phyloP scores from a whole-genome alignment of 2,113 vertebrate genomes.

The Elephantulus edwardii region DNA sequence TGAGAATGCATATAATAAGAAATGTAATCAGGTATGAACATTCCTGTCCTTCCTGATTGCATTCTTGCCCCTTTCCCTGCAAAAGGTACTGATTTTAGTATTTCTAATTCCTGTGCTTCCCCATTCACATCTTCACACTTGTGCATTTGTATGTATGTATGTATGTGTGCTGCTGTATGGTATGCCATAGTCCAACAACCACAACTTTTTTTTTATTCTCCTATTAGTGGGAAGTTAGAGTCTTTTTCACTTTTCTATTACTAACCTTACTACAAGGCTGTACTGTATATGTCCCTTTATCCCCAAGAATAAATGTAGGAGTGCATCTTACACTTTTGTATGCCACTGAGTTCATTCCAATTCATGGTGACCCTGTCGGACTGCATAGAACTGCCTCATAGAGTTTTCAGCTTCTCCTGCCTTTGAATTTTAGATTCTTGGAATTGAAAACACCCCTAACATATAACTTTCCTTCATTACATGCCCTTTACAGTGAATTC shows the following conservation, averaged over 20 bases:
- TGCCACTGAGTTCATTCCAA: neutral
- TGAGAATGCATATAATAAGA: neutral
- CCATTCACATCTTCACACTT: neutral
- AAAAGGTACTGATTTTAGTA: neutral
- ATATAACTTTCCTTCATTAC: neutral
- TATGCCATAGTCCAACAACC: neutral
- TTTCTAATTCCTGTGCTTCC: neutral
- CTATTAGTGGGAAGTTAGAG: neutral
- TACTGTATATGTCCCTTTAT: neutral
- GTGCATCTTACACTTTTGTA: neutral
- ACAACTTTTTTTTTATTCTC: neutral
- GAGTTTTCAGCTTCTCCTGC: neutral
- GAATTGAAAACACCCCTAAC: neutral
- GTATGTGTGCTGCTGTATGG: neutral
- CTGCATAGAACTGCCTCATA: neutral
- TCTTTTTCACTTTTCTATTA: constrained; percentile 32
- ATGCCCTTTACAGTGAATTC: neutral
- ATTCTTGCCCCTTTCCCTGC: neutral
- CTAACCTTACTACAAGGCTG: neutral
- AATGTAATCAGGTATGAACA: neutral
- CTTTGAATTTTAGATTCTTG: neutral
- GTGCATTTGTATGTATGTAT: neutral
- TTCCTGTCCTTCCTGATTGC: neutral
- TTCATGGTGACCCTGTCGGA: neutral
- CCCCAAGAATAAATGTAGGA: constrained; percentile 44